phyloP scores from a whole-genome alignment of 2,888 invertebrate genomes.

The Drosophila anceps region DNA sequence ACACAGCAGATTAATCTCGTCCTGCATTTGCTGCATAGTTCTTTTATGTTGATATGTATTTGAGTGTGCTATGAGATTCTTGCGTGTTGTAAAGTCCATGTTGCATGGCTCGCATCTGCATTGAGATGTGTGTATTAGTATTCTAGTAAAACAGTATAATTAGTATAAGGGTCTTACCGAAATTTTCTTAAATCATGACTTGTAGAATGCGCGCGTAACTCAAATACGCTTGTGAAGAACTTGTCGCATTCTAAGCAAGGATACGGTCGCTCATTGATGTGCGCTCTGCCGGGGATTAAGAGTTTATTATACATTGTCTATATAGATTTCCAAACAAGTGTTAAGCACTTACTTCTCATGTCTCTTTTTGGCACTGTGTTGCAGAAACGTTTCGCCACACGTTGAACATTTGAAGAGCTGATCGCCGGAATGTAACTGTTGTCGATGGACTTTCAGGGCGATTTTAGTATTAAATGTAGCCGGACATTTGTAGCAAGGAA shows the following conservation, averaged over 20 bases:
- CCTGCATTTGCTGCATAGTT: constrained; percentile 22
- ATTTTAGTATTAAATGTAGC: constrained; percentile 38
- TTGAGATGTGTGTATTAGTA: neutral
- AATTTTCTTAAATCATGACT: constrained; percentile 38
- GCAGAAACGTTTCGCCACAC: constrained; percentile 53
- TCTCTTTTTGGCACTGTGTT: constrained; percentile 49
- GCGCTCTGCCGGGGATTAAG: constrained; percentile 49
- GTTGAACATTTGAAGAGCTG: constrained; percentile 47
- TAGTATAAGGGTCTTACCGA: constrained; percentile 21
- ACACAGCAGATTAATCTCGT: constrained; percentile 37
- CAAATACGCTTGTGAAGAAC: constrained; percentile 38
- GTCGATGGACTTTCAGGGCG: constrained; percentile 37
- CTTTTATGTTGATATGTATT: constrained; percentile 43
- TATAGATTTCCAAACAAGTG: neutral
- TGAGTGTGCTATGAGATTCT: constrained; percentile 38
- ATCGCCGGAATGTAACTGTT: constrained; percentile 19
- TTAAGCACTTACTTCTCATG: constrained; percentile 60
- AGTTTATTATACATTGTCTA: neutral
- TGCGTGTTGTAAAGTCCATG: constrained; percentile 23
- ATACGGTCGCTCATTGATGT: constrained; percentile 69
- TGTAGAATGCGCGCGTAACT: constrained; percentile 41
- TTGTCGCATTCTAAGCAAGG: constrained; percentile 67
- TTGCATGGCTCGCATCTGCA: constrained; percentile 62
- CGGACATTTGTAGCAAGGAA: constrained; percentile 52
- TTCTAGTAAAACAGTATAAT: neutral